Percentiles rank a stretch among this genome's conserved stretches.
phyloP scores from a whole-genome alignment of 2,113 vertebrate genomes.

The Steatornis caripensis region DNA sequence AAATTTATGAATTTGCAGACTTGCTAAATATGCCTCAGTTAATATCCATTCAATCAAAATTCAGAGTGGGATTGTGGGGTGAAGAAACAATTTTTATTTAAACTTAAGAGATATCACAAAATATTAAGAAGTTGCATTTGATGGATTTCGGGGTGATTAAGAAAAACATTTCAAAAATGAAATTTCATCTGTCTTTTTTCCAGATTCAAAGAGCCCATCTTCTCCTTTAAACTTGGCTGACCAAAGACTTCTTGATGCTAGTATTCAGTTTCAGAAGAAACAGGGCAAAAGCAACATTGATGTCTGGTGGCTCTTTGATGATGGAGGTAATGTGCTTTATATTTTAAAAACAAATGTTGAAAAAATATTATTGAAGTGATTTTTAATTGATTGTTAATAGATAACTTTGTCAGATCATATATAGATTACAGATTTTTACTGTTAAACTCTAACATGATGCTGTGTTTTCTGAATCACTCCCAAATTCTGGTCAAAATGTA shows the following conservation, averaged over 20 bases:
- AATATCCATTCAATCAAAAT: not conserved
- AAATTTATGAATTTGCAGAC: not conserved
- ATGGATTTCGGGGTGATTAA: not conserved
- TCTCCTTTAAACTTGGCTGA: slow-evolving; percentile 84
- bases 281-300: slow-evolving; percentile 97
- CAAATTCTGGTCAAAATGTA: slow-evolving; percentile 37
- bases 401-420: not conserved
- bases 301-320: slow-evolving; percentile 99
- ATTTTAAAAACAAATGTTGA: not conserved
- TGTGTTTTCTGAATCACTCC: not conserved
- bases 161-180: not conserved
- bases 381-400: not conserved
- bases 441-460: not conserved
- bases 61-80: not conserved
- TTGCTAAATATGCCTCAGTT: not conserved
- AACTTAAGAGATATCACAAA: not conserved
- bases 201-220: slow-evolving; percentile 82
- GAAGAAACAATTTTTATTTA: not conserved
- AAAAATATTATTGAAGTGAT: not conserved
- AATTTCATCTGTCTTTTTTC: not conserved
- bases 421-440: not conserved
- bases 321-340: slow-evolving; percentile 82
- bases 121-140: not conserved
- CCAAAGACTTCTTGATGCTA: slow-evolving; percentile 92
- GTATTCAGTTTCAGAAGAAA: slow-evolving; percentile 92